phyloP scores from a whole-genome alignment of 1,140 invertebrate species.

The Listronotus oregonensis region DNA sequence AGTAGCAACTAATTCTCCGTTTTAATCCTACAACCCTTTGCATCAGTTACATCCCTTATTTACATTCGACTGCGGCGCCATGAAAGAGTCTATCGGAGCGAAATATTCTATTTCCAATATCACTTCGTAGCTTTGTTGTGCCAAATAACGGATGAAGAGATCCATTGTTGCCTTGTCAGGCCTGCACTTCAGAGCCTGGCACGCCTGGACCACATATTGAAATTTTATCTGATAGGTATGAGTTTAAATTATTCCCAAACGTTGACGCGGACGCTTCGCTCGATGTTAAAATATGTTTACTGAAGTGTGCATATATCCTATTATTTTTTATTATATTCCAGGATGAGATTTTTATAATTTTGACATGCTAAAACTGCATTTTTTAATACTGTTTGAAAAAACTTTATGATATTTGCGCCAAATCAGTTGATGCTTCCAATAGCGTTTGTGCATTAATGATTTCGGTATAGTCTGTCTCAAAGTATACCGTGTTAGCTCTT shows the following conservation, averaged over 20 bases:
- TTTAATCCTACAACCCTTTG: constrained; percentile 47
- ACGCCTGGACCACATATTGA: constrained; percentile 43
- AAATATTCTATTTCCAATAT: constrained; percentile 57
- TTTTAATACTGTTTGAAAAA: too few relatives aligned
- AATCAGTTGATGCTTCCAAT: too few relatives aligned
- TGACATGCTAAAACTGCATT: background rate
- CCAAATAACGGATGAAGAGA: constrained; percentile 49
- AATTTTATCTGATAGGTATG: constrained; percentile 48
- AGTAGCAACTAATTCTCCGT: constrained; percentile 36
- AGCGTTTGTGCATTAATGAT: too few relatives aligned
- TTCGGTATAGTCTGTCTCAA: too few relatives aligned
- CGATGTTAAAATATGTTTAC: background rate
- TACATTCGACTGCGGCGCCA: constrained; percentile 44
- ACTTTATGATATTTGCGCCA: too few relatives aligned
- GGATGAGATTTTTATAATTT: background rate
- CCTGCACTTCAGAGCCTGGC: constrained; percentile 11
- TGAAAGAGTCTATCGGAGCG: constrained; percentile 54
- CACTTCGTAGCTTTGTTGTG: constrained; percentile 50
- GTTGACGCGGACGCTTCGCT: background rate
- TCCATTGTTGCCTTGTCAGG: constrained; percentile 52
- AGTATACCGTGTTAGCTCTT: too few relatives aligned
- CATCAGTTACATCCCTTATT: constrained; percentile 51
- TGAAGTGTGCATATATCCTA: background rate
- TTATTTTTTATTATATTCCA: background rate
- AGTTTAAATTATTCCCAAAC: constrained; percentile 27